Conservation (phyloP, 2,797 vertebrate genomes). For the Amniataba percoides region DNA sequence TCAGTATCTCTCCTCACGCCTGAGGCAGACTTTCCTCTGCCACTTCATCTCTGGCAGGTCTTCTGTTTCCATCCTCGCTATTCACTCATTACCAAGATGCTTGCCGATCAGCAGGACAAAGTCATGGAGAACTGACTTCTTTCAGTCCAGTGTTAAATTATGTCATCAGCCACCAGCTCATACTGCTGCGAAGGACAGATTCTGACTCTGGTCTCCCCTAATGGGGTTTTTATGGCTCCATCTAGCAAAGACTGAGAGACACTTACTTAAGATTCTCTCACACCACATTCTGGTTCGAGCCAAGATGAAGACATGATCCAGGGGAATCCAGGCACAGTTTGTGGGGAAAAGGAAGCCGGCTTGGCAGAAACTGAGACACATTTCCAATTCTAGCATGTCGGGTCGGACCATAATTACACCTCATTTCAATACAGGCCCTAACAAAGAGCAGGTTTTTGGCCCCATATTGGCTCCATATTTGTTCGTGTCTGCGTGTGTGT, state of each 20-base stretch:
- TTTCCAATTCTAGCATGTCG: conserved; percentile 70
- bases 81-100: conserved; percentile 18
- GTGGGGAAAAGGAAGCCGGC: conserved; percentile 59
- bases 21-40: conserved; percentile 9
- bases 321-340: conserved; percentile 61
- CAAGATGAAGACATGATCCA: conserved; percentile 66
- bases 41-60: conserved; percentile 4
- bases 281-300: conserved; percentile 67
- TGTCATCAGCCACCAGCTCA: conserved; percentile 51
- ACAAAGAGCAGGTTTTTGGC: conserved; percentile 70
- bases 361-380: conserved; percentile 65
- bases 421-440: conserved; percentile 69
- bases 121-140: conserved; percentile 16
- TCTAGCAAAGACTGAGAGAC: conserved; percentile 57
- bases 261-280: conserved; percentile 65
- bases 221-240: conserved; percentile 40
- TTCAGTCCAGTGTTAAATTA: conserved; percentile 31
- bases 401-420: conserved; percentile 70
- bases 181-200: conserved; percentile 30
- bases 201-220: conserved; percentile 44
- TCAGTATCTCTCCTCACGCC: conserved; percentile 5
- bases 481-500: conserved; percentile 31
- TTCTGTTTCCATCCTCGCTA: conserved; percentile 12
- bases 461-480: conserved; percentile 41
- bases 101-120: conserved; percentile 17